Base-by-base conservation (phyloP, 2,113 vertebrate genomes). In the Bambusicola thoracicus region DNA sequence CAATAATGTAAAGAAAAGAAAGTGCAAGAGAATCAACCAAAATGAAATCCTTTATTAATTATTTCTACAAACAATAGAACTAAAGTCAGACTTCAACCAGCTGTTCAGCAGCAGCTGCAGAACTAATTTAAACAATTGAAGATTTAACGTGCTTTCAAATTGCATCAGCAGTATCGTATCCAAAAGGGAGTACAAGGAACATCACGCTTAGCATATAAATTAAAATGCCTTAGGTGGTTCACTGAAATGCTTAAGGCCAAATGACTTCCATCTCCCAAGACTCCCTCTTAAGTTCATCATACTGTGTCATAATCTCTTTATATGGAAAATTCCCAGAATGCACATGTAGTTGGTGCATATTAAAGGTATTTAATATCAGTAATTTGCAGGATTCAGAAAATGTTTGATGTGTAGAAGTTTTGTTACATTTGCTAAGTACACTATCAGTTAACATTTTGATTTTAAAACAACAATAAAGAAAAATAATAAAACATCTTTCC, bases 241-340 rank as follows among this genome's bases (percentile, higher is more conserved):
- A 70, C 27, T 46, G 59, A 93, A 92, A 89, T 66, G 87, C 74
- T 81, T 78, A 20, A 82, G 80, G 85, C 77, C n/a, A 81, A 74
- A 91, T 89, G 56, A 78, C 44, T 91, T 86, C 61, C 40, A 49
- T 80, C 29, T 94, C 73, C 19, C 44, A 79, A 73, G 66, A 40
- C 41, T 44, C 34, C 2, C 4, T 68, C 24, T 90, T 63, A 95
- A 91, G 48, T 88, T 85, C 36, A 20, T 43, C 85, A 22, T 15
- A 56, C 30, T 87, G 30, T 34, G 15, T 62, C 62, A 58, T 75
- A 43, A 72, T 68, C 59, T 62, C 46, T 94, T 8, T 69, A 41
- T 16, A 48, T 49, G 4, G 20, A 84, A 92, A 84, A 66, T 65
- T 67, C 46, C 38, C 46, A 32, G 43, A 69, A 53, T 48, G 78